Evolutionary conservation across 2,113 vertebrate genomes (phyloP).

Genomic region (Urocynchramus pylzowi): DNA sequence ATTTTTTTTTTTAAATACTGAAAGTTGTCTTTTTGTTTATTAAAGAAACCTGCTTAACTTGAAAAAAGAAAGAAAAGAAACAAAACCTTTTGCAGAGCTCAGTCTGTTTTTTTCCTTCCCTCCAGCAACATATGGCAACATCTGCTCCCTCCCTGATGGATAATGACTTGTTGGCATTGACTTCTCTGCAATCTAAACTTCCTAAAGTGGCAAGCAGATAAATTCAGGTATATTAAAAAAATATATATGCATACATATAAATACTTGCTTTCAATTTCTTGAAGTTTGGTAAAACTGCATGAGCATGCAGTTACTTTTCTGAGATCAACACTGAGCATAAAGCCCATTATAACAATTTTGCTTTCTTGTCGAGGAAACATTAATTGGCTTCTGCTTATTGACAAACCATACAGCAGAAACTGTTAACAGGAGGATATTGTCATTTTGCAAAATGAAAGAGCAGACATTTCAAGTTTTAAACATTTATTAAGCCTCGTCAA

Average conservation of each 20-base stretch:
- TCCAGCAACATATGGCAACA: neutral
- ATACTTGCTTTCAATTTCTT: neutral
- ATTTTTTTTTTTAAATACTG: neutral
- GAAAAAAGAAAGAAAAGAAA: neutral
- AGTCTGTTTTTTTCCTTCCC: neutral
- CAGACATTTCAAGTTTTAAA: constrained; percentile 59
- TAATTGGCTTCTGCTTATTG: neutral
- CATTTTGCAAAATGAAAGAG: neutral
- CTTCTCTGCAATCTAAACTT: neutral
- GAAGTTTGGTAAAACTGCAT: neutral
- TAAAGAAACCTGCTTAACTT: neutral
- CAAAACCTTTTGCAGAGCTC: neutral
- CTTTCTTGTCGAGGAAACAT: neutral
- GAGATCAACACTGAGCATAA: neutral
- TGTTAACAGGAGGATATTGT: neutral
- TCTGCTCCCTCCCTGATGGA: neutral
- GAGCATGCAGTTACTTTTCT: neutral
- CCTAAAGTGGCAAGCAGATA: neutral
- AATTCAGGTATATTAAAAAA: neutral
- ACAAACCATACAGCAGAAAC: neutral
- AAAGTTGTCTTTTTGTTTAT: neutral
- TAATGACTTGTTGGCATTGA: neutral
- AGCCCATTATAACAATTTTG: neutral
- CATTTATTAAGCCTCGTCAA: constrained; percentile 70
- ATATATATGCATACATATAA: neutral